phyloP scores from a whole-genome alignment of 2,888 invertebrate species.

The Aphrophora alni region DNA sequence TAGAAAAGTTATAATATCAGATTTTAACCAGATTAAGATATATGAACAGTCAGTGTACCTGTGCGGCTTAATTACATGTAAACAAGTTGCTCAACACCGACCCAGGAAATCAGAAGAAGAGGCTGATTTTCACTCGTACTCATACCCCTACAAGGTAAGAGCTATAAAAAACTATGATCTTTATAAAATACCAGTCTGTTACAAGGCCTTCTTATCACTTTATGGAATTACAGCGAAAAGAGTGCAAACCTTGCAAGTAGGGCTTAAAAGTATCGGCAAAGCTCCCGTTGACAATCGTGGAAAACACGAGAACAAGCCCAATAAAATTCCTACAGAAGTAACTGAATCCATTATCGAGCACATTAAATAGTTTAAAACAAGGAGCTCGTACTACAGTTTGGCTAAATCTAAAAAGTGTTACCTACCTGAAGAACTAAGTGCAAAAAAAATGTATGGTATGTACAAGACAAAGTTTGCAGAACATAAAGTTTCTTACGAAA shows the following conservation, averaged over 20 bases:
- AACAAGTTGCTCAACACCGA: conserved; percentile 16
- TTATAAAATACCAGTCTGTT: background rate
- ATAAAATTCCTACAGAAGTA: background rate
- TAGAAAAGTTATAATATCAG: background rate
- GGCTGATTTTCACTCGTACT: conserved; percentile 3
- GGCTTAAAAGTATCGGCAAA: background rate
- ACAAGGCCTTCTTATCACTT: background rate
- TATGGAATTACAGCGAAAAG: conserved; percentile 16
- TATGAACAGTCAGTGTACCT: conserved; percentile 23
- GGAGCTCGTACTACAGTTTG: background rate
- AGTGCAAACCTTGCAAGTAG: background rate
- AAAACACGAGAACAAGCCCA: background rate
- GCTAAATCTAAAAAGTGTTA: background rate
- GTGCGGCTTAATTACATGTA: conserved; percentile 6
- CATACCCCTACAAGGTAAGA: conserved; percentile 1
- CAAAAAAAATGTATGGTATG: background rate
- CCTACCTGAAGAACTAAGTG: background rate
- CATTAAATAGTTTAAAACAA: conserved; percentile 12
- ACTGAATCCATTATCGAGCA: background rate
- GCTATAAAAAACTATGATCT: conserved; percentile 1
- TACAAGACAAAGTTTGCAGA: background rate
- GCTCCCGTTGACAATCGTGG: background rate
- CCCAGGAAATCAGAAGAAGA: conserved; percentile 1
- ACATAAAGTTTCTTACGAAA: conserved; percentile 25
- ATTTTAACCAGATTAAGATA: background rate